phyloP scores from a whole-genome alignment of 2,888 invertebrate genomes.

The Epistrophe grossulariae region DNA sequence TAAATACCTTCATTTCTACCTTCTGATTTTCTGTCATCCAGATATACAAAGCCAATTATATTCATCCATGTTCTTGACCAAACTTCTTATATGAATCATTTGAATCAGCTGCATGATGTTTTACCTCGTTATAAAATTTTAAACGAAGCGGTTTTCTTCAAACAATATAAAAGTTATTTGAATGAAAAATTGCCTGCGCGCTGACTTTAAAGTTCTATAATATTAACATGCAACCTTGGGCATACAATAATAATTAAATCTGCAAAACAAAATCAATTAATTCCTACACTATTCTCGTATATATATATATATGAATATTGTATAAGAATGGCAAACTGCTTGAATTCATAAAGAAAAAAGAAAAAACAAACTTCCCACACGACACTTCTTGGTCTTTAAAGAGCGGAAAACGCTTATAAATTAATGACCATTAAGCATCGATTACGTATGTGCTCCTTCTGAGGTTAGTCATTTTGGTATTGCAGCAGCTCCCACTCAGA shows the following conservation, averaged over 20 bases:
- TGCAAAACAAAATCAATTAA: conserved; percentile 5
- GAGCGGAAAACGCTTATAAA: conserved; percentile 41
- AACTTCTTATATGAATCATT: background rate
- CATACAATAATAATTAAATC: background rate
- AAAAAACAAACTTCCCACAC: conserved; percentile 20
- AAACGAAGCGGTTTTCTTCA: background rate
- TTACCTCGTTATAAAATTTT: background rate
- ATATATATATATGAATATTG: background rate
- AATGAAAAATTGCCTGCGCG: background rate
- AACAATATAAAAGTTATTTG: background rate
- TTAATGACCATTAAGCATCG: conserved; percentile 64
- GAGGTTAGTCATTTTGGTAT: background rate
- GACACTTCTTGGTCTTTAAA: conserved; percentile 2
- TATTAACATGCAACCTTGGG: background rate
- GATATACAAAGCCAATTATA: background rate
- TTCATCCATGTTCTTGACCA: background rate
- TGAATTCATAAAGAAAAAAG: background rate
- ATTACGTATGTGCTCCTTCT: conserved; percentile 53
- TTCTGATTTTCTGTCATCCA: background rate
- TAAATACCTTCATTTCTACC: background rate
- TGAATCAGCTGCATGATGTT: background rate
- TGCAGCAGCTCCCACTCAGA: conserved; percentile 53
- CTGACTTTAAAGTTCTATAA: background rate
- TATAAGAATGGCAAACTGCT: background rate
- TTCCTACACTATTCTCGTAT: background rate